These are phyloP conservation scores for Cydia pomonella DNA, from an alignment of 1,140 invertebrate species.

Conservation along the genomic window DNA sequence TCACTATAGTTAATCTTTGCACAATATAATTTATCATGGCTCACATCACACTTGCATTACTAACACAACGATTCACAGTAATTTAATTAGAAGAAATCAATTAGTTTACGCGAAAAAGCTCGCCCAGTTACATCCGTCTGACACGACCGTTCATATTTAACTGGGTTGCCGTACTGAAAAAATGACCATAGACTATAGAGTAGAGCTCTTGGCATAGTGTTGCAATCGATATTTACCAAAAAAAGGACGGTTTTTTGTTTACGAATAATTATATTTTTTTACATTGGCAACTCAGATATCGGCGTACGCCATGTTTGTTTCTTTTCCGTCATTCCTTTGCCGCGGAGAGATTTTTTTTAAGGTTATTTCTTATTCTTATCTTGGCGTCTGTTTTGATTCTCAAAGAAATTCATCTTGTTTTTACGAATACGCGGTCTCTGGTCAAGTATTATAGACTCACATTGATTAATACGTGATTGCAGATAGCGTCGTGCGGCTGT, in stretches of 20 bases:
- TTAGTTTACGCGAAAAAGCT: conserved; percentile 74
- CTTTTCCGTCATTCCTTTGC: conserved; percentile 62
- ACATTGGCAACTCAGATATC: conserved; percentile 43
- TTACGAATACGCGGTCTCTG: conserved; percentile 34
- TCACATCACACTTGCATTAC: conserved; percentile 70
- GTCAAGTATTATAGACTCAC: conserved; percentile 49
- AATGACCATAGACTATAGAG: conserved; percentile 34
- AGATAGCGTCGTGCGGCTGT: conserved; percentile 14
- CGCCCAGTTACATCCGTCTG: conserved; percentile 69
- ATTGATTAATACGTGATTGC: conserved; percentile 45
- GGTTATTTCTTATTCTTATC: conserved; percentile 64
- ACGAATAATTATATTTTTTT: neutral
- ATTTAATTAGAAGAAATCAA: conserved; percentile 80
- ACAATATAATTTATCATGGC: conserved; percentile 73
- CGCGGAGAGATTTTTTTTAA: conserved; percentile 73
- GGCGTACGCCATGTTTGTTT: conserved; percentile 72
- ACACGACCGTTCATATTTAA: conserved; percentile 73
- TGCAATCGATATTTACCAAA: conserved; percentile 26
- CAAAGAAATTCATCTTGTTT: conserved; percentile 34
- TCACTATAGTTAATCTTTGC: conserved; percentile 59
- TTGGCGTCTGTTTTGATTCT: conserved; percentile 60
- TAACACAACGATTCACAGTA: conserved; percentile 74
- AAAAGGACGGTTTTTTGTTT: conserved; percentile 31
- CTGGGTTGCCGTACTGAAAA: conserved; percentile 54
- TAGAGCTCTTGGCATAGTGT: conserved; percentile 31